Percentiles rank a stretch among this genome's conserved stretches.
These are phyloP conservation scores for Teleogryllus oceanicus DNA, from an alignment of 2,888 invertebrate species.

Conservation along the genomic window DNA sequence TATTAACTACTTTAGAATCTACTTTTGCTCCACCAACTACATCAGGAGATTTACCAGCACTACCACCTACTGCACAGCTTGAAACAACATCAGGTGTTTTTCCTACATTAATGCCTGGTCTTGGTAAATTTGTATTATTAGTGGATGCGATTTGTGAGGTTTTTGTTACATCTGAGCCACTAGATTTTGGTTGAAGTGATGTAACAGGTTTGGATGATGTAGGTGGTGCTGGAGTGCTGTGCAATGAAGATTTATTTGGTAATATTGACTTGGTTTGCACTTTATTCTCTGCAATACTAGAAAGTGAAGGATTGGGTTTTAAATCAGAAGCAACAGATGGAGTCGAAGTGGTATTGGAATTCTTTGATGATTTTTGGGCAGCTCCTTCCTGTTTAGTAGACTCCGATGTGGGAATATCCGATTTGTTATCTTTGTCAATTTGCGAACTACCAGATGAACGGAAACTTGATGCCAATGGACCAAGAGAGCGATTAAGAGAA, in stretches of 20 bases:
- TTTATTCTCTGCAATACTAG: background rate
- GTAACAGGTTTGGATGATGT: background rate
- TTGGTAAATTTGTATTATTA: constrained; percentile 22
- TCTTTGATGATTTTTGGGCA: background rate
- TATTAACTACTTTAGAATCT: constrained; percentile 21
- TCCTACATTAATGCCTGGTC: constrained; percentile 33
- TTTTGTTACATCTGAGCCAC: constrained; percentile 3
- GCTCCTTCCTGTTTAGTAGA: background rate
- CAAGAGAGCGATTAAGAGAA: constrained; percentile 39
- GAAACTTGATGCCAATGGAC: constrained; percentile 40
- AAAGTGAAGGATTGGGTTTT: constrained; percentile 28
- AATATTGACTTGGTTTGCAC: constrained; percentile 18
- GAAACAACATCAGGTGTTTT: constrained; percentile 72
- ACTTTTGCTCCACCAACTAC: constrained; percentile 42
- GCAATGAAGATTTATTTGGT: background rate
- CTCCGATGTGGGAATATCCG: background rate
- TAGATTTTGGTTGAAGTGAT: background rate
- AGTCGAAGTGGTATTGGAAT: constrained; percentile 30
- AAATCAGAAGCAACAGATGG: constrained; percentile 26
- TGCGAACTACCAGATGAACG: constrained; percentile 12
- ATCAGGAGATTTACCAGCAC: constrained; percentile 45
- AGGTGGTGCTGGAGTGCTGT: background rate
- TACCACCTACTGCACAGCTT: constrained; percentile 54
- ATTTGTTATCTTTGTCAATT: background rate
- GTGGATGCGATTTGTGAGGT: constrained; percentile 19